These are phyloP conservation scores for Sphecodes monilicornis DNA, from an alignment of 2,888 invertebrate genomes.

Conservation along the genomic window DNA sequence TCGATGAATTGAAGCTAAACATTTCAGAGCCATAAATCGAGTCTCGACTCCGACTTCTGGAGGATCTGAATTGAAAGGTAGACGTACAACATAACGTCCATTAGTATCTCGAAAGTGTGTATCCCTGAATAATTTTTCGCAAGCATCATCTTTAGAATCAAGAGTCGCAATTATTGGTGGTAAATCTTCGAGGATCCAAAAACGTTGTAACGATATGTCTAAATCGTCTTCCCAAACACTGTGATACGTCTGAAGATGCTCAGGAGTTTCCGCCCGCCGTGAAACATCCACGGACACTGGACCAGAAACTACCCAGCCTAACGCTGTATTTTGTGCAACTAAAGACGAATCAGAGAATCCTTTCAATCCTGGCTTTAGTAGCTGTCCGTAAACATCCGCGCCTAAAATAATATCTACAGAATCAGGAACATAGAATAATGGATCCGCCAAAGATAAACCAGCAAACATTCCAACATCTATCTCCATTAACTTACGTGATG, in stretches of 20 bases:
- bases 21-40: not conserved
- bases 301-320: too few species aligned
- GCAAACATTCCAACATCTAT: not conserved
- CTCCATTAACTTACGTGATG: not conserved
- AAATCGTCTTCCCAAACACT: not conserved
- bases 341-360: too few species aligned
- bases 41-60: too few species aligned
- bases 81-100: not conserved
- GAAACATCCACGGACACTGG: too few species aligned
- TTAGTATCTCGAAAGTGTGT: not conserved
- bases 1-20: not conserved
- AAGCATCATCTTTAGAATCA: not conserved
- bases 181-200: not conserved
- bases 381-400: too few species aligned
- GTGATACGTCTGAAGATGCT: too few species aligned
- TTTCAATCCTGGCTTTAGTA: too few species aligned
- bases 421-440: not conserved
- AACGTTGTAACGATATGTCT: not conserved
- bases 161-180: not conserved
- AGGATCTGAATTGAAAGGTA: not conserved
- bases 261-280: too few species aligned
- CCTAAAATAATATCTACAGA: too few species aligned
- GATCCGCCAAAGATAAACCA: not conserved
- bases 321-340: too few species aligned
- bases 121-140: not conserved